phyloP scores from a whole-genome alignment of 2,888 invertebrate genomes.

The Melieria omissa region DNA sequence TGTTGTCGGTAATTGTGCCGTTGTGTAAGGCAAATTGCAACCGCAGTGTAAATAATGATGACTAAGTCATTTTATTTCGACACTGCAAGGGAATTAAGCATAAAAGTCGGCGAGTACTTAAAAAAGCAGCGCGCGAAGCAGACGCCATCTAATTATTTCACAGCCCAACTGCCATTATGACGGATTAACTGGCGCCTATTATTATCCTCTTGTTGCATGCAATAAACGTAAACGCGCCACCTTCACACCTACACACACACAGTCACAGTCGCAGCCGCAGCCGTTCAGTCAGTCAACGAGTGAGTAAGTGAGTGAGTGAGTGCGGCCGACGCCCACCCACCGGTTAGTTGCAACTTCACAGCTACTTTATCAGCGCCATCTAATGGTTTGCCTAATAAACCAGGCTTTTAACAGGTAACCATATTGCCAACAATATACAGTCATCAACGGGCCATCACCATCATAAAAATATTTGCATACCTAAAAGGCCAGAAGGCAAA shows the following conservation, averaged over 20 bases:
- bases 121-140: neutral
- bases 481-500: constrained; percentile 1
- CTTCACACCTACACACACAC: neutral
- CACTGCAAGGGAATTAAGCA: too few species aligned
- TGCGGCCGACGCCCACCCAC: constrained; percentile 9
- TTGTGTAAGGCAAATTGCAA: too few species aligned
- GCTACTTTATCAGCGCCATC: constrained; percentile 23
- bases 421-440: constrained; percentile 17
- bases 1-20: too few species aligned
- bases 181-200: constrained; percentile 23
- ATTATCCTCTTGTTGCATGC: neutral
- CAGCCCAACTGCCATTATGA: constrained; percentile 11
- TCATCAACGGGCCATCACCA: constrained; percentile 26
- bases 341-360: constrained; percentile 22
- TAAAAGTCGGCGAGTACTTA: too few species aligned
- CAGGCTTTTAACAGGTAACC: constrained; percentile 27
- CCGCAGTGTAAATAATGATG: too few species aligned
- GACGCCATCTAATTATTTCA: constrained; percentile 15
- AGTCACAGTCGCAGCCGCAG: neutral
- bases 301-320: constrained; percentile 8
- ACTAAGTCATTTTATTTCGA: too few species aligned
- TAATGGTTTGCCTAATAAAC: constrained; percentile 25
- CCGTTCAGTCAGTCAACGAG: constrained; percentile 15
- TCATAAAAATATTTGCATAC: constrained; percentile 20
- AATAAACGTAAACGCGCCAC: too few species aligned